Evolutionary conservation across 2,797 vertebrate species (phyloP).

Genomic region (Serranus cabrilla): DNA sequence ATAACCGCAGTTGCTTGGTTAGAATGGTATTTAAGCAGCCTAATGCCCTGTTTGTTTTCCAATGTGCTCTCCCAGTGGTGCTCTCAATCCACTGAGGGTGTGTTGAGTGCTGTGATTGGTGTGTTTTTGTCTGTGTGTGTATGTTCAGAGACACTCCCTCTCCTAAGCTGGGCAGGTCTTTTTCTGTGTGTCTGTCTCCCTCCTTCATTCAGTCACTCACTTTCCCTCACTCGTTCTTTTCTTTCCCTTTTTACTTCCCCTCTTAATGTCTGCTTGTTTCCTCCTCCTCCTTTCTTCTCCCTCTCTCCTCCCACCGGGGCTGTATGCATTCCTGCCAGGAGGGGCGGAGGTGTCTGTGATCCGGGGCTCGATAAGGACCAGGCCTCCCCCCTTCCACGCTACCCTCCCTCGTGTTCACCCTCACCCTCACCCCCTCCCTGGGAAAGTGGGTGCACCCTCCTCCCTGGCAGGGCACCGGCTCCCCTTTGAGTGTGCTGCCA

Average conservation of each 20-base stretch:
- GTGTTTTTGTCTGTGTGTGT: conserved; percentile 63
- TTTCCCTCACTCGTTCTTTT: conserved; percentile 72
- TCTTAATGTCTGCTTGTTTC: conserved; percentile 76
- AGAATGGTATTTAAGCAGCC: conserved; percentile 72
- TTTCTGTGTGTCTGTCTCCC: conserved; percentile 39
- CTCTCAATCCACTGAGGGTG: conserved; percentile 65
- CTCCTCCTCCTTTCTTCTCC: conserved; percentile 70
- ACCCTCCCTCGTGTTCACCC: conserved; percentile 70
- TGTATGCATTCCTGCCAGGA: conserved; percentile 86
- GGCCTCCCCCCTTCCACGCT: conserved; percentile 55
- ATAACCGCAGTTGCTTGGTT: conserved; percentile 61
- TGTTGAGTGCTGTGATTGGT: conserved; percentile 72
- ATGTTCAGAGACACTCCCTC: conserved; percentile 70
- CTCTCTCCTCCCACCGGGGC: conserved; percentile 72
- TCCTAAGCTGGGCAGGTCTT: conserved; percentile 58
- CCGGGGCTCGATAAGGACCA: conserved; percentile 79
- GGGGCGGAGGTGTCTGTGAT: conserved; percentile 86
- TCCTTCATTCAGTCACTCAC: conserved; percentile 69
- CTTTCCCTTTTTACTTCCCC: conserved; percentile 70
- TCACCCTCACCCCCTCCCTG: conserved; percentile 80
- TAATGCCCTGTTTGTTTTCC: conserved; percentile 81
- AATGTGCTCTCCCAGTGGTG: conserved; percentile 62
- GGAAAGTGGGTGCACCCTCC: conserved; percentile 78
- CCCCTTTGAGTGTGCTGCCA: conserved; percentile 77
- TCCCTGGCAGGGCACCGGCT: conserved; percentile 76